These are phyloP conservation scores for Melanotaenia pygmaea DNA, from an alignment of 2,797 vertebrate genomes.

Conservation along the genomic window DNA sequence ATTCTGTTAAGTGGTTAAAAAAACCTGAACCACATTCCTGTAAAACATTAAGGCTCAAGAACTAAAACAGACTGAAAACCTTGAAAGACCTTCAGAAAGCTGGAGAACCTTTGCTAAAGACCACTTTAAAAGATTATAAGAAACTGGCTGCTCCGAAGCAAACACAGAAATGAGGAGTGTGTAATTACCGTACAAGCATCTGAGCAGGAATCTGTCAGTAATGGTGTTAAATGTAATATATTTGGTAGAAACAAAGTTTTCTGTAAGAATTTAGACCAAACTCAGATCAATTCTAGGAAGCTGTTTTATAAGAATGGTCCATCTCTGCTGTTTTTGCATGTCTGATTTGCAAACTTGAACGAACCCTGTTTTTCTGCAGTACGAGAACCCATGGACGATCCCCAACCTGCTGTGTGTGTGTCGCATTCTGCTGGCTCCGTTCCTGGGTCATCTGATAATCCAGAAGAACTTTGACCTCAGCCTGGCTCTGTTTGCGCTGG, in stretches of 20 bases:
- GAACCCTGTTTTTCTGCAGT: slow-evolving; percentile 74
- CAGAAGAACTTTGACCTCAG: slow-evolving; percentile 92
- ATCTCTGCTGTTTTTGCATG: rapidly evolving
- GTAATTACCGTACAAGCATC: no score
- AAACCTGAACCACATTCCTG: background rate
- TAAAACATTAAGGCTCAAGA: background rate
- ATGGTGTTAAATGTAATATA: no score
- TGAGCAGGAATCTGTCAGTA: no score
- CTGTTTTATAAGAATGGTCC: background rate
- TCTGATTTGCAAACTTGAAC: background rate
- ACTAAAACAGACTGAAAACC: background rate
- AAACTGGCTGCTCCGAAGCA: background rate
- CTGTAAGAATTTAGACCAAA: no score
- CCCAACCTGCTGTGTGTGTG: slow-evolving; percentile 94
- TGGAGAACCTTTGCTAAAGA: background rate
- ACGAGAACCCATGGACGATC: slow-evolving; percentile 98
- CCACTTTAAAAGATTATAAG: background rate
- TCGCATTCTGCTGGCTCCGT: slow-evolving; percentile 91
- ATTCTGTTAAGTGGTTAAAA: no score
- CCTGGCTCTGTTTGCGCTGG: slow-evolving; percentile 91
- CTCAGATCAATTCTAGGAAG: no score
- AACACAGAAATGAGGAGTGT: background rate
- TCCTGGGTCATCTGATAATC: slow-evolving; percentile 92
- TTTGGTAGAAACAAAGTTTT: no score
- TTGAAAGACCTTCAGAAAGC: background rate